Conservation (phyloP, 2,888 invertebrate species). For the Limenitis camilla region DNA sequence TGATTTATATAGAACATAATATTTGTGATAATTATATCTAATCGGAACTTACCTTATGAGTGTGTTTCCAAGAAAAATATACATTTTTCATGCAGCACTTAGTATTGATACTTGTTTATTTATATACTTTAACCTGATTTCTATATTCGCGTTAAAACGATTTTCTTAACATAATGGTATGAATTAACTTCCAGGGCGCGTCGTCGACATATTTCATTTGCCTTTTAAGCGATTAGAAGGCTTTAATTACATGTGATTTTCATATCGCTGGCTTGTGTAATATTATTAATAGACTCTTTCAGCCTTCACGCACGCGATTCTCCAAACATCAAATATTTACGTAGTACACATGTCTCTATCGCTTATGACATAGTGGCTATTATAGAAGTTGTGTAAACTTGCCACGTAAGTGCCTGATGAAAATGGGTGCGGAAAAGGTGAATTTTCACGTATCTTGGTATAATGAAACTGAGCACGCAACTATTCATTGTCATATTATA, state of each 20-base stretch:
- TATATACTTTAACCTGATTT: too few species aligned
- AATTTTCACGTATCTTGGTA: slow-evolving; percentile 48
- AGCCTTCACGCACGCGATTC: slow-evolving; percentile 17
- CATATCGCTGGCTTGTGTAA: slow-evolving; percentile 11
- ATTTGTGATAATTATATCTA: too few species aligned
- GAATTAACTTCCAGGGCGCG: too few species aligned
- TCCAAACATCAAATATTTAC: not conserved
- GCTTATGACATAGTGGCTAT: not conserved
- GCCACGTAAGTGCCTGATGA: slow-evolving; percentile 21
- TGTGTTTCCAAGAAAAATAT: too few species aligned
- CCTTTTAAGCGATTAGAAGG: not conserved
- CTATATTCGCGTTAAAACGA: too few species aligned
- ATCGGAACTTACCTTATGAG: too few species aligned
- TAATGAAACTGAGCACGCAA: slow-evolving; percentile 59
- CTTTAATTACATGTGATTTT: slow-evolving; percentile 10
- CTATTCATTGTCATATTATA: slow-evolving; percentile 31
- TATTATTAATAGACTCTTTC: slow-evolving; percentile 23
- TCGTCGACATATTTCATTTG: too few species aligned
- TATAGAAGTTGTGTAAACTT: not conserved
- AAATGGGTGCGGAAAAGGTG: slow-evolving; percentile 45
- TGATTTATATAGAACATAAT: too few species aligned
- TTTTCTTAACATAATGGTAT: too few species aligned
- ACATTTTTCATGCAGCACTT: too few species aligned
- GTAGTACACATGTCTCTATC: not conserved
- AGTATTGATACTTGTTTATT: too few species aligned